phyloP scores from a whole-genome alignment of 2,888 invertebrate species.

The Synergus itoensis region DNA sequence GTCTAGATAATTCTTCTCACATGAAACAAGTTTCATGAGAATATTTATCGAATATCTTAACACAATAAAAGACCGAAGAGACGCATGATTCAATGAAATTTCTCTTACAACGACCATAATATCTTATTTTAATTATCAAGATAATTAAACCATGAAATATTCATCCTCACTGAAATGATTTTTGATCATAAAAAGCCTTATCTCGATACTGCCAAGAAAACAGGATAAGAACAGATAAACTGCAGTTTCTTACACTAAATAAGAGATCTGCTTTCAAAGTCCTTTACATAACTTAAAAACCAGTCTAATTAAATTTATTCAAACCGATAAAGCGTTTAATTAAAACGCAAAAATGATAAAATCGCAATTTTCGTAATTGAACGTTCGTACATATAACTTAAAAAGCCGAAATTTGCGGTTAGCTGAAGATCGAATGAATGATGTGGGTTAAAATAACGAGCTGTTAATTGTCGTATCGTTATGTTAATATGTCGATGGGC shows the following conservation, averaged over 20 bases:
- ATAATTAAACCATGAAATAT: conserved; percentile 27
- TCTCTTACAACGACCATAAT: not conserved
- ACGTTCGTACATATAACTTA: conserved; percentile 21
- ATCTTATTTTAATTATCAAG: not conserved
- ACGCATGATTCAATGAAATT: not conserved
- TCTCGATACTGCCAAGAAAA: conserved; percentile 14
- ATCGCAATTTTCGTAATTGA: conserved; percentile 40
- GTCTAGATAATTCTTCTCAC: no score
- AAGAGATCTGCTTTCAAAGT: conserved; percentile 12
- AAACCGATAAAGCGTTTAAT: conserved; percentile 32
- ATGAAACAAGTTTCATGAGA: conserved; percentile 5
- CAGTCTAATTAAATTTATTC: conserved; percentile 36
- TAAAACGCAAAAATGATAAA: conserved; percentile 37
- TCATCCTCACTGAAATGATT: conserved; percentile 14
- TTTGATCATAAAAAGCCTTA: conserved; percentile 20
- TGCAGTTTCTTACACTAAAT: conserved; percentile 30
- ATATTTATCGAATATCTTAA: no score
- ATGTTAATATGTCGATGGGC: conserved; percentile 70
- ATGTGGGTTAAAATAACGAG: conserved; percentile 51
- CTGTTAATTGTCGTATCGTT: conserved; percentile 72
- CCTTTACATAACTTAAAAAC: conserved; percentile 37
- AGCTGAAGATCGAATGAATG: conserved; percentile 24
- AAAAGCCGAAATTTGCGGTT: conserved; percentile 22
- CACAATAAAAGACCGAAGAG: not conserved
- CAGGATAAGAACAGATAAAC: conserved; percentile 36